These are phyloP conservation scores for Diadegma fenestrale DNA, from an alignment of 2,888 invertebrate species.

Conservation along the genomic window DNA sequence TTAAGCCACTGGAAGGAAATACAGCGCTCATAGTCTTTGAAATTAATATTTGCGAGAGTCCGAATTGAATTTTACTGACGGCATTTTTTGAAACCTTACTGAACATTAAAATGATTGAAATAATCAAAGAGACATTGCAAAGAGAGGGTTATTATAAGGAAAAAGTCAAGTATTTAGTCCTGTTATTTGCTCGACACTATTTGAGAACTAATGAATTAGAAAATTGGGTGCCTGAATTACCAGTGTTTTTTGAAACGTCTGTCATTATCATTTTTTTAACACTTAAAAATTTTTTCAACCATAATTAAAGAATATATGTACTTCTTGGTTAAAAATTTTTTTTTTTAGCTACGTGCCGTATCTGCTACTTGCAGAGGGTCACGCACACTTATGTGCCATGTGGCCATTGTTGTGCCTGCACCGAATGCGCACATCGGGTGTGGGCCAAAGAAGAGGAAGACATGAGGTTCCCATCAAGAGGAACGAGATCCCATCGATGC, in stretches of 20 bases:
- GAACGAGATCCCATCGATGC: no score
- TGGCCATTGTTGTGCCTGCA: not conserved
- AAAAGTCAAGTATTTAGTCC: not conserved
- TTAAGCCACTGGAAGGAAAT: not conserved
- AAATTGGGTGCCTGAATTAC: not conserved
- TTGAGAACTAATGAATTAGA: not conserved
- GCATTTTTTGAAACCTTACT: not conserved
- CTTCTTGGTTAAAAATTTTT: not conserved
- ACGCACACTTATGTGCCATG: not conserved
- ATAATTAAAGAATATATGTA: constrained; percentile 1
- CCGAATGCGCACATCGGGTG: no score
- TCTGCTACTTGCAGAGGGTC: not conserved
- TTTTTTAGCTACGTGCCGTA: not conserved
- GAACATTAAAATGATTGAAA: not conserved
- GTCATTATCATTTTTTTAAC: constrained; percentile 8
- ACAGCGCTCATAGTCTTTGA: constrained; percentile 3
- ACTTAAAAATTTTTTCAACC: not conserved
- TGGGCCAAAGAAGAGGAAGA: no score
- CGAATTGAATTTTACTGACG: not conserved
- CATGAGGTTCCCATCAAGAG: no score
- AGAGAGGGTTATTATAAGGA: not conserved
- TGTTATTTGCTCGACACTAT: not conserved
- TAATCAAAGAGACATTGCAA: no score
- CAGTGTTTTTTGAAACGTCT: not conserved
- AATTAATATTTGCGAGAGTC: not conserved